phyloP scores from a whole-genome alignment of 2,113 vertebrate species.

The Dipodomys ordii region DNA sequence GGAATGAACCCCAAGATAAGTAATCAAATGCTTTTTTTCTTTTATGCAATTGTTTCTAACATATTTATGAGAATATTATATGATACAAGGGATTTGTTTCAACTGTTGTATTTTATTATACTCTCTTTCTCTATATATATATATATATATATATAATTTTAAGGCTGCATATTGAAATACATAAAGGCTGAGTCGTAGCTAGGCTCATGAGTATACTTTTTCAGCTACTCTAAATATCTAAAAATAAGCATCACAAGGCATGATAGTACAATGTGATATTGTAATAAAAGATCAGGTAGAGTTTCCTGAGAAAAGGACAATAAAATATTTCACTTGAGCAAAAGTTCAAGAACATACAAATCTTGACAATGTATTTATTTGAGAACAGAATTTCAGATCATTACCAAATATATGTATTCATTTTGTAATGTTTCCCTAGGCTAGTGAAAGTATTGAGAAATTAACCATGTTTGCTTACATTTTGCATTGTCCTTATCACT shows the following conservation, averaged over 20 bases:
- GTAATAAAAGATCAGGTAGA: neutral
- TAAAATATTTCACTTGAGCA: neutral
- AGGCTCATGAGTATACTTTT: too few species aligned
- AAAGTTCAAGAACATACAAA: neutral
- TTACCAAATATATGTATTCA: too few species aligned
- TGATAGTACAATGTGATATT: neutral
- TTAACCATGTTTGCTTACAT: neutral
- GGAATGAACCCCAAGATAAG: too few species aligned
- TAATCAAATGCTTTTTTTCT: too few species aligned
- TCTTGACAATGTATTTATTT: neutral
- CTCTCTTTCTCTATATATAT: too few species aligned
- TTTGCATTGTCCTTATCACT: neutral
- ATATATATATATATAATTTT: too few species aligned
- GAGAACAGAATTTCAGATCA: neutral
- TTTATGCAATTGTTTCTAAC: too few species aligned
- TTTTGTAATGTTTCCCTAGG: neutral
- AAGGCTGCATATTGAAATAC: too few species aligned
- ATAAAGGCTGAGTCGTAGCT: too few species aligned
- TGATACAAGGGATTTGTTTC: too few species aligned
- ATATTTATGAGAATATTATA: too few species aligned
- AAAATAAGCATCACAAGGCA: neutral
- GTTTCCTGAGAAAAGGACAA: neutral
- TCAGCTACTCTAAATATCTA: neutral
- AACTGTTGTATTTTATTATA: too few species aligned
- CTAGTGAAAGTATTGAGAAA: slow-evolving; percentile 27